Conservation (phyloP, 2,113 vertebrate species). For the Rhineura floridana region DNA sequence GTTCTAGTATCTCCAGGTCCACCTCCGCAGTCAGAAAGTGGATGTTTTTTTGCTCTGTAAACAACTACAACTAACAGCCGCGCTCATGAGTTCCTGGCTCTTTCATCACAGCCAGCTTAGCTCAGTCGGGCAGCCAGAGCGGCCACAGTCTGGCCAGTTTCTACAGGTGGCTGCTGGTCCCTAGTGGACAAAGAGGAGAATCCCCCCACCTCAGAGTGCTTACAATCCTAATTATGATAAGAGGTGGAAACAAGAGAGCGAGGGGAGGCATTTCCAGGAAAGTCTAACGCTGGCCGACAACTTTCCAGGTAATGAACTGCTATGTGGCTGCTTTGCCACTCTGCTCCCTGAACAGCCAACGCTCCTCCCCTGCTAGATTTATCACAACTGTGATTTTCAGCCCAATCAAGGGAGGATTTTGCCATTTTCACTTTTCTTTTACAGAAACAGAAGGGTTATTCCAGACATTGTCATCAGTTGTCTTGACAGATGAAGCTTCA, state of each 20-base stretch:
- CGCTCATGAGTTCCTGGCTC: too few species aligned
- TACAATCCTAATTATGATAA: neutral
- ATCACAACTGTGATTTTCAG: neutral
- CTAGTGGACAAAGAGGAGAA: neutral
- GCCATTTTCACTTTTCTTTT: conserved; percentile 33
- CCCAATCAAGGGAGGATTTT: conserved; percentile 37
- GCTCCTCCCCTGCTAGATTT: conserved; percentile 42
- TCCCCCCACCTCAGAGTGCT: neutral
- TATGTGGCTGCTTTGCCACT: conserved; percentile 45
- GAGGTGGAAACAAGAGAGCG: too few species aligned
- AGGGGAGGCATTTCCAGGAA: conserved; percentile 34
- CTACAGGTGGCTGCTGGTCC: neutral
- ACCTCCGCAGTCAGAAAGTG: neutral
- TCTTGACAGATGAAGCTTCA: conserved; percentile 75
- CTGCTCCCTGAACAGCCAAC: conserved; percentile 37
- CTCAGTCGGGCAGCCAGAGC: neutral
- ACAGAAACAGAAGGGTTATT: conserved; percentile 50
- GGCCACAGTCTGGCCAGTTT: neutral
- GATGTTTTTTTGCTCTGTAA: neutral
- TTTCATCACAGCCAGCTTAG: neutral
- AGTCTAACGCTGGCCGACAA: conserved; percentile 69
- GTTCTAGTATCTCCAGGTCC: neutral
- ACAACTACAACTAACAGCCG: too few species aligned
- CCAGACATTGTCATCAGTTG: conserved; percentile 47
- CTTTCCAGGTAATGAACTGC: conserved; percentile 73